Evolutionary conservation across 2,888 invertebrate species (phyloP).

Genomic region (Arenicola marina): DNA sequence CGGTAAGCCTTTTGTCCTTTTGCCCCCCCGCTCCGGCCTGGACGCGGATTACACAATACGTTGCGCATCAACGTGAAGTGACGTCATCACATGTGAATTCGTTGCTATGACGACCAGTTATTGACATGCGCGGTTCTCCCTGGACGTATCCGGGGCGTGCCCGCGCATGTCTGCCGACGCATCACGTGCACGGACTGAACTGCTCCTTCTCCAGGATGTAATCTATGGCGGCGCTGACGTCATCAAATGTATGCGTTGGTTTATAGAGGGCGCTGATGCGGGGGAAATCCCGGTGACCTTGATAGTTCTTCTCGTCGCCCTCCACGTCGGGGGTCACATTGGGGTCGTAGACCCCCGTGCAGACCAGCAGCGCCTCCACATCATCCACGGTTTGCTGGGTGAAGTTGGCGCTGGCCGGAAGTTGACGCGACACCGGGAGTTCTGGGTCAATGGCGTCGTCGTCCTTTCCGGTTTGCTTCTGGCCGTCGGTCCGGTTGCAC

Average conservation of each 20-base stretch:
- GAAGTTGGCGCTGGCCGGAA: conserved; percentile 46
- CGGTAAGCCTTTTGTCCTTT: too few relatives aligned
- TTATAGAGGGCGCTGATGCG: conserved; percentile 47
- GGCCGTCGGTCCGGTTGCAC: conserved; percentile 11
- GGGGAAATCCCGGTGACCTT: conserved; percentile 57
- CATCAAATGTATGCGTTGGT: conserved; percentile 47
- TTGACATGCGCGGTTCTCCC: too few relatives aligned
- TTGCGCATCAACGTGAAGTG: too few relatives aligned
- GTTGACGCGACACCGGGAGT: conserved; percentile 47
- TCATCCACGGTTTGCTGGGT: conserved; percentile 49
- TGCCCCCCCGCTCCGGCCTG: too few relatives aligned
- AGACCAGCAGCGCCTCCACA: conserved; percentile 53
- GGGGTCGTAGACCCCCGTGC: conserved; percentile 57
- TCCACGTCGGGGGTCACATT: conserved; percentile 23
- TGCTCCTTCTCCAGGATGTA: conserved; percentile 50
- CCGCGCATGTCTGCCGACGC: too few relatives aligned
- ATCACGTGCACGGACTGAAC: too few relatives aligned
- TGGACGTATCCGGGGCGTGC: background rate
- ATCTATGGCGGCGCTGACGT: conserved; percentile 51
- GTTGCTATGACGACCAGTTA: too few relatives aligned
- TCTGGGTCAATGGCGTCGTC: conserved; percentile 23
- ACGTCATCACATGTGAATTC: too few relatives aligned
- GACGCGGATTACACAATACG: too few relatives aligned
- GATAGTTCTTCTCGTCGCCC: conserved; percentile 39
- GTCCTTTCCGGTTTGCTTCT: conserved; percentile 9